Conservation (phyloP, 2,113 vertebrate genomes). For the Cacatua alba region DNA sequence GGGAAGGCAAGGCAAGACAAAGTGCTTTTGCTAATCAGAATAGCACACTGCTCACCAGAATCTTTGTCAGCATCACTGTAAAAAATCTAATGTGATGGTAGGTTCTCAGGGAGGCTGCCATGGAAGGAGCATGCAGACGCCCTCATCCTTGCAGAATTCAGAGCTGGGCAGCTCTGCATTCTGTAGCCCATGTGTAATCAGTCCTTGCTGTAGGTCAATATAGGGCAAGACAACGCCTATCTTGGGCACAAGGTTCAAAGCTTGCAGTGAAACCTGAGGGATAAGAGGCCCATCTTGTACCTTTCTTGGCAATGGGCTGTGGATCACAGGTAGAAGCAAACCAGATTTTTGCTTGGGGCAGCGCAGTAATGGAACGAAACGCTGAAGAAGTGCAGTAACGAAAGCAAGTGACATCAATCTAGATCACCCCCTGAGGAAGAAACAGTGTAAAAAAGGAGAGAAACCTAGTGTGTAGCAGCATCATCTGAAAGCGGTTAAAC, state of each 20-base stretch:
- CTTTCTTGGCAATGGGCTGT: not conserved
- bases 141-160: not conserved
- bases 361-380: not conserved
- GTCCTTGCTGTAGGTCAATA: not conserved
- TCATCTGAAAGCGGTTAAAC: not conserved
- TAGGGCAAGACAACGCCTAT: rapidly evolving
- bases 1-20: not conserved
- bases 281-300: not conserved
- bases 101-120: not conserved
- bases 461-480: not conserved
- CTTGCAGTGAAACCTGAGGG: not conserved
- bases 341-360: not conserved
- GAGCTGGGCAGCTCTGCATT: not conserved
- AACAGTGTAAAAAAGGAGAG: not conserved
- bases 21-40: not conserved
- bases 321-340: not conserved
- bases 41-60: not conserved
- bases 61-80: not conserved
- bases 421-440: not conserved
- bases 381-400: not conserved
- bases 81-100: rapidly evolving
- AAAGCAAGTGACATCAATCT: not conserved
- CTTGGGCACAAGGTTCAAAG: not conserved
- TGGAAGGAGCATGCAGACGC: rapidly evolving
- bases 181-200: rapidly evolving